These are phyloP conservation scores for Therioaphis trifolii DNA, from an alignment of 2,888 invertebrate species.

Conservation along the genomic window DNA sequence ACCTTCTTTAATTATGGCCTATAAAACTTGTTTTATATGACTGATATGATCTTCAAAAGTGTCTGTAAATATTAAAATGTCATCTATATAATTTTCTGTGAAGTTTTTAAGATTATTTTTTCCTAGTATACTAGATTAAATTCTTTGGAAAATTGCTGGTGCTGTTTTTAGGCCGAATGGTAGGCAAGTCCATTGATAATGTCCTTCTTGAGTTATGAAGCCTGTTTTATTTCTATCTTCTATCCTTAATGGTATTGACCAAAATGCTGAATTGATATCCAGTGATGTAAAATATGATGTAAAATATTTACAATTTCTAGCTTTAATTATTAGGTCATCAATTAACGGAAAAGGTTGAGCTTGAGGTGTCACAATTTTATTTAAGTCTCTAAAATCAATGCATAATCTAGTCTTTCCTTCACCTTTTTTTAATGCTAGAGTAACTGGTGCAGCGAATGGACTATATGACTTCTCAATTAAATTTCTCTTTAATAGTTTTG, in stretches of 20 bases:
- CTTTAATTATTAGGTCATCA: constrained; percentile 63
- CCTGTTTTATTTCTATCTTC: constrained; percentile 56
- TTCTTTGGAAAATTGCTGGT: constrained; percentile 63
- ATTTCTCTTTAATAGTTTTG: constrained; percentile 54
- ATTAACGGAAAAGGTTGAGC: constrained; percentile 52
- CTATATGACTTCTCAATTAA: constrained; percentile 43
- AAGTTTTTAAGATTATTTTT: constrained; percentile 64
- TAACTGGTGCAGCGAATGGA: constrained; percentile 52
- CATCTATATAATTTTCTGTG: constrained; percentile 51
- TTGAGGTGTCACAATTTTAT: constrained; percentile 46
- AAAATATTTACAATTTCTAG: constrained; percentile 67
- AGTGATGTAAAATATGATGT: constrained; percentile 67
- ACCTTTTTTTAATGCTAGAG: constrained; percentile 50
- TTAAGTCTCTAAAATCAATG: neutral
- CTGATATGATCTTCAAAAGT: constrained; percentile 65
- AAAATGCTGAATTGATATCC: constrained; percentile 69
- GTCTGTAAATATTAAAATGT: constrained; percentile 60
- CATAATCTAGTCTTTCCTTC: constrained; percentile 42
- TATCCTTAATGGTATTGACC: constrained; percentile 65
- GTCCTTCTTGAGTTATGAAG: constrained; percentile 44
- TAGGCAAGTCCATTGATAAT: constrained; percentile 36
- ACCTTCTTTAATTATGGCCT: constrained; percentile 56
- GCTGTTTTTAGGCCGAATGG: constrained; percentile 49
- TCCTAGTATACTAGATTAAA: constrained; percentile 64
- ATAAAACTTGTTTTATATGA: constrained; percentile 63